Percentiles rank a stretch among this genome's conserved stretches.
phyloP scores from a whole-genome alignment of 2,113 vertebrate species.

The Xyrauchen texanus region DNA sequence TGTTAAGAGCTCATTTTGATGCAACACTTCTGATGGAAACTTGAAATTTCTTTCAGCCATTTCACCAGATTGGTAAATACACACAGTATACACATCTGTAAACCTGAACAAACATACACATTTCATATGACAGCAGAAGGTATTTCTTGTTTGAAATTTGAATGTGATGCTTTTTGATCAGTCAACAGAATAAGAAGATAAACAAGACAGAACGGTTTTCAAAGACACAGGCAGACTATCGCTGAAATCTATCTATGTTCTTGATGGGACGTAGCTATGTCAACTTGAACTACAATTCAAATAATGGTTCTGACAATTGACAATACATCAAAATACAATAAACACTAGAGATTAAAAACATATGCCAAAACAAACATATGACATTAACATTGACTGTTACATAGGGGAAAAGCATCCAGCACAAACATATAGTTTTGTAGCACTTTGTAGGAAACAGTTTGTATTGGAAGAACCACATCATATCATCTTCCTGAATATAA shows the following conservation, averaged over 20 bases:
- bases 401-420: no score
- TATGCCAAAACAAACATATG: no score
- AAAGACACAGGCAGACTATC: not conserved
- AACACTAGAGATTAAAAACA: not conserved
- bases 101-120: not conserved
- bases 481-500: no score
- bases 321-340: not conserved
- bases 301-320: no score
- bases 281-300: not conserved
- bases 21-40: constrained; percentile 5
- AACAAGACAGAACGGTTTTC: not conserved
- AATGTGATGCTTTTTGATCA: not conserved
- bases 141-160: no score
- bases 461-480: no score
- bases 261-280: not conserved
- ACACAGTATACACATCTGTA: not conserved
- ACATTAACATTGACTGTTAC: no score
- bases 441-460: no score
- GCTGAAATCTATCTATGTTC: not conserved
- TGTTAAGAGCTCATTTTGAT: constrained; percentile 18
- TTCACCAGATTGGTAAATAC: not conserved
- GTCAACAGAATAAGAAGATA: not conserved
- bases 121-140: not conserved
- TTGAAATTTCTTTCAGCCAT: not conserved
- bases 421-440: no score